These are phyloP conservation scores for Drosophila micromelanica DNA, from an alignment of 1,140 invertebrate species.

Conservation along the genomic window DNA sequence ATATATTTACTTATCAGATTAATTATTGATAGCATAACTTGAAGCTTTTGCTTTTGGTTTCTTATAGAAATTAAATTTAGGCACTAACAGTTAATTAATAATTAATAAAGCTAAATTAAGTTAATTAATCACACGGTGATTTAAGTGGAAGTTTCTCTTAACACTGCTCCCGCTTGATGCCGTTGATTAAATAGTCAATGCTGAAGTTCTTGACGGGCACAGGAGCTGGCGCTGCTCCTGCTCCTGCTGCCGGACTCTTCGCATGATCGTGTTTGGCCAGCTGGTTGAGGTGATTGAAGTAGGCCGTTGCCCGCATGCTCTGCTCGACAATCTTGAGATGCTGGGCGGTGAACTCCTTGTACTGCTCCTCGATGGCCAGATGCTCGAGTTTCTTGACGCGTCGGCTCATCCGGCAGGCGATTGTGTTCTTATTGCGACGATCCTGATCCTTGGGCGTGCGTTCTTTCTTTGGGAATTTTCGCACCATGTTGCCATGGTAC, in stretches of 20 bases:
- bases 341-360: slow-evolving; percentile 60
- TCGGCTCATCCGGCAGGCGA: slow-evolving; percentile 76
- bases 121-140: slow-evolving; percentile 23
- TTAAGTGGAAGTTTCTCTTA: not conserved
- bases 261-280: slow-evolving; percentile 37
- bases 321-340: slow-evolving; percentile 65
- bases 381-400: slow-evolving; percentile 75
- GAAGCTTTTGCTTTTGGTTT: slow-evolving; percentile 14
- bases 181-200: slow-evolving; percentile 66
- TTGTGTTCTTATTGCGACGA: slow-evolving; percentile 75
- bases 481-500: slow-evolving; percentile 78
- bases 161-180: slow-evolving; percentile 36
- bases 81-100: not conserved
- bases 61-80: slow-evolving; percentile 26
- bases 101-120: slow-evolving; percentile 3
- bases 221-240: not conserved
- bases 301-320: slow-evolving; percentile 59
- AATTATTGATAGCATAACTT: not conserved
- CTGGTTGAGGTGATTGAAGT: slow-evolving; percentile 62
- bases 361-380: slow-evolving; percentile 70
- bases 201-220: slow-evolving; percentile 57
- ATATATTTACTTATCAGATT: not conserved
- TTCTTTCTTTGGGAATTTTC: slow-evolving; percentile 77
- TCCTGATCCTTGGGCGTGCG: slow-evolving; percentile 78
- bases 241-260: not conserved